Percentiles rank a stretch among this genome's conserved stretches.
Evolutionary conservation across 1,140 invertebrate species (phyloP).

Genomic region (Hyles euphorbiae): DNA sequence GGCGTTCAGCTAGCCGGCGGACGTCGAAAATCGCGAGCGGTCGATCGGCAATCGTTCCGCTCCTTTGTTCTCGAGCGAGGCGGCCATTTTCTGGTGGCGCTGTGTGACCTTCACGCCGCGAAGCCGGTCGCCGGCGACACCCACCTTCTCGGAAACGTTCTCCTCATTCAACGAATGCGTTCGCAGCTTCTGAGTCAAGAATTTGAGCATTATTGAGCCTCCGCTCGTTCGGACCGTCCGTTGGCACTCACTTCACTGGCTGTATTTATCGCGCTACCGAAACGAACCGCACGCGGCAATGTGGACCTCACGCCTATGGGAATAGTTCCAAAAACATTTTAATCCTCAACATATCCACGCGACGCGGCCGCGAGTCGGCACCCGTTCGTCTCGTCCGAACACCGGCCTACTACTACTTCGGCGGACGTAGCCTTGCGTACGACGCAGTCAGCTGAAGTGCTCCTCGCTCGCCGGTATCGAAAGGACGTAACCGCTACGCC

Average conservation of each 20-base stretch:
- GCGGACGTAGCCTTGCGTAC: constrained; percentile 72
- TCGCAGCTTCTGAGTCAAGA: constrained; percentile 86
- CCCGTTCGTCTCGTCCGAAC: constrained; percentile 54
- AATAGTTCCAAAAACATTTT: constrained; percentile 60
- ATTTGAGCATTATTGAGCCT: constrained; percentile 82
- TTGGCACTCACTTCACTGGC: constrained; percentile 43
- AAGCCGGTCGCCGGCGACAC: constrained; percentile 55
- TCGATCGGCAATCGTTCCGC: constrained; percentile 54
- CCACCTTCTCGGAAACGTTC: constrained; percentile 79
- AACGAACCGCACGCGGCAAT: constrained; percentile 26
- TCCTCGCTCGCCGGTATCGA: constrained; percentile 65
- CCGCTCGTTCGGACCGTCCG: constrained; percentile 41
- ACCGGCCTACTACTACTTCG: constrained; percentile 73
- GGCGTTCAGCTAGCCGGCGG: not conserved
- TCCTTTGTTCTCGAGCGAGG: constrained; percentile 73
- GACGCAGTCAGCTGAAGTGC: constrained; percentile 78
- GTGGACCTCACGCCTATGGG: constrained; percentile 48
- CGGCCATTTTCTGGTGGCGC: constrained; percentile 74
- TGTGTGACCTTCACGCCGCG: constrained; percentile 66
- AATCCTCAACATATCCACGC: constrained; percentile 55
- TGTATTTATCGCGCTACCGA: constrained; percentile 21
- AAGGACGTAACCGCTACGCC: constrained; percentile 55
- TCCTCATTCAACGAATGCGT: constrained; percentile 88
- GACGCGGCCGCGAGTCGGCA: constrained; percentile 41
- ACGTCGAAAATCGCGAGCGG: constrained; percentile 29